Evolutionary conservation across 2,888 invertebrate genomes (phyloP).

Genomic region (Cyclophora albipunctata): DNA sequence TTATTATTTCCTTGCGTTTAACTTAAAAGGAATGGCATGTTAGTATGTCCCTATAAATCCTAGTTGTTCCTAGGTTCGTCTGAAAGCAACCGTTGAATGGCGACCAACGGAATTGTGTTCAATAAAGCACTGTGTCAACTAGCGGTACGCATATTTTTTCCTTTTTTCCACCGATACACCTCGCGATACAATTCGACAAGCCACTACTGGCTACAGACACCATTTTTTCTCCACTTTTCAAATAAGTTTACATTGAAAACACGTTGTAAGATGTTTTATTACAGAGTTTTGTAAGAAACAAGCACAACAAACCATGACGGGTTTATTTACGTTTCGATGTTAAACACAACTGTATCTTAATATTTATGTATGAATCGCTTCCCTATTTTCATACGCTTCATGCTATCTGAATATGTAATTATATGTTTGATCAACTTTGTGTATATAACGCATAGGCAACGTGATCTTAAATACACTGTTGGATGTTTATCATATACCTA

Average conservation of each 20-base stretch:
- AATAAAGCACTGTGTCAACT: conserved; percentile 70
- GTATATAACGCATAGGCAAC: too few species aligned
- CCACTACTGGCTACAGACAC: conserved; percentile 20
- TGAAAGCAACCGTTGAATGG: conserved; percentile 38
- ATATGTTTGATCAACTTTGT: too few species aligned
- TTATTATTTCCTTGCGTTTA: neutral
- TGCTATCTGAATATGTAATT: too few species aligned
- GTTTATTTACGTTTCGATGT: conserved; percentile 5
- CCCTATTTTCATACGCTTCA: too few species aligned
- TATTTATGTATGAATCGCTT: neutral
- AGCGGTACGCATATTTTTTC: conserved; percentile 66
- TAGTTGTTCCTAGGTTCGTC: conserved; percentile 12
- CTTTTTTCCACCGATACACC: conserved; percentile 37
- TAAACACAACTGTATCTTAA: conserved; percentile 5
- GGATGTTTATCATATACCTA: too few species aligned
- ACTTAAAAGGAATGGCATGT: neutral
- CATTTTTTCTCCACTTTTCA: conserved; percentile 6
- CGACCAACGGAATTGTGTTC: conserved; percentile 56
- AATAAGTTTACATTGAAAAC: conserved; percentile 13
- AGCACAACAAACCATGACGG: conserved; percentile 6
- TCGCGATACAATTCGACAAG: conserved; percentile 47
- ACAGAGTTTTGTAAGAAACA: neutral
- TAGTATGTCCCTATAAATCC: conserved; percentile 12
- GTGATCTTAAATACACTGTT: too few species aligned
- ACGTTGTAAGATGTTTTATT: conserved; percentile 7